phyloP scores from a whole-genome alignment of 2,113 vertebrate genomes.

The Hemichromis elongatus region DNA sequence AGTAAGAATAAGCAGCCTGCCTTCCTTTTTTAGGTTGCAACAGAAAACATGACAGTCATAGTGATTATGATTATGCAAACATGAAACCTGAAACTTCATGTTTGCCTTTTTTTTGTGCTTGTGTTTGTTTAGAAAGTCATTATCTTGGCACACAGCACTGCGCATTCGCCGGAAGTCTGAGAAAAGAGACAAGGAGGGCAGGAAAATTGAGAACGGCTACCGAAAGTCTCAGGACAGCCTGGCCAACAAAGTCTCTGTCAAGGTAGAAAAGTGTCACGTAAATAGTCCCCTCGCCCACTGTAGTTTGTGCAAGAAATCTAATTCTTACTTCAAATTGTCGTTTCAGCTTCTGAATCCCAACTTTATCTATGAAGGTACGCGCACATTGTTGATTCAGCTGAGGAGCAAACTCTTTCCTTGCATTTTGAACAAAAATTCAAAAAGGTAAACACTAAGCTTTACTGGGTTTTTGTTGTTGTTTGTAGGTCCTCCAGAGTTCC shows the following conservation, averaged over 20 bases:
- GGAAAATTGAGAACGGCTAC: constrained; percentile 89
- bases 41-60: neutral
- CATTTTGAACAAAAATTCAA: neutral
- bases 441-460: neutral
- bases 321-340: neutral
- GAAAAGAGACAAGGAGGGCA: constrained; percentile 88
- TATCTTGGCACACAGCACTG: constrained; percentile 98
- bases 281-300: neutral
- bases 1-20: constrained; percentile 73
- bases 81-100: neutral
- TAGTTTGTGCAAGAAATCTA: neutral
- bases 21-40: neutral
- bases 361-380: constrained; percentile 95
- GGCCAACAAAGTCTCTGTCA: constrained; percentile 95
- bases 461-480: neutral
- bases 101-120: neutral
- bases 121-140: constrained; percentile 83
- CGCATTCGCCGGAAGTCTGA: constrained; percentile 96
- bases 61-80: neutral
- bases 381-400: neutral
- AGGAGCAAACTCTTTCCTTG: neutral
- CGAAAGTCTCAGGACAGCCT: constrained; percentile 92
- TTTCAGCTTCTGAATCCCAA: constrained; percentile 96
- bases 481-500: constrained; percentile 87
- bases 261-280: constrained; percentile 70